Base-by-base conservation (phyloP, 2,888 invertebrate genomes). In the Andrena trimmerana region DNA sequence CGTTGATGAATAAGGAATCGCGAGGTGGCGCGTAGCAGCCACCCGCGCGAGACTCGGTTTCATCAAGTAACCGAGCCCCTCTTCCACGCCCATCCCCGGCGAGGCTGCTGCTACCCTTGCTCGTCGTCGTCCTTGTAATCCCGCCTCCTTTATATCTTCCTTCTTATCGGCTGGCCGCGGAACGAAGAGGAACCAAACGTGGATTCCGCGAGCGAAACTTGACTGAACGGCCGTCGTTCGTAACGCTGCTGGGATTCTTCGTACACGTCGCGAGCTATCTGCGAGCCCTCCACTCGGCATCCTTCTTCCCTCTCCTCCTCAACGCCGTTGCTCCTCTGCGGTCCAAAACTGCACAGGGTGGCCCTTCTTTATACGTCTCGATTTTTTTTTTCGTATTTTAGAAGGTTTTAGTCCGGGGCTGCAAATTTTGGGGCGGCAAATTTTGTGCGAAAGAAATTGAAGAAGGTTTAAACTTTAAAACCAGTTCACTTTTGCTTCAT, bases 1-100 rank as follows among this genome's bases (percentile, higher is more conserved):
- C 89, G 88, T 87, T 89, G 90, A 91, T 87, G 91, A 91, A 91
- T 91, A 91, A 90, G 88, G 80, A 90, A 91, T 88, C 81, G 85
- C 52, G 62, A 78, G 76, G 74, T 63, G 16, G 60, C 65, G 50
- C 73, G 74, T 66, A 66, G 78, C 59, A 52, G 63, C 73, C 66
- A 76, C 80, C 78, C 84, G 85, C 86, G 79, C 83, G 79, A 82
- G 89, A 84, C 83, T 79, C 85, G 84, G 87, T 90, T 91, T 91
- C 89, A 90, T 90, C 89, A 79, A 89, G 86, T 86, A 85, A 75
- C 76, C 75, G 54, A 73, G 60, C 70, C 24, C 50, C 71, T 29
- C 75, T 36, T 8, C 13, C n/a, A 29, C 54, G 6, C 20, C 27
- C 68, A 5, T 24, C 20, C 20, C 8, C 31, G 3, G 20, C 54